Percentiles rank a stretch among this genome's conserved stretches.
These are phyloP conservation scores for Nebria salina DNA, from an alignment of 2,888 invertebrate genomes.

Conservation along the genomic window DNA sequence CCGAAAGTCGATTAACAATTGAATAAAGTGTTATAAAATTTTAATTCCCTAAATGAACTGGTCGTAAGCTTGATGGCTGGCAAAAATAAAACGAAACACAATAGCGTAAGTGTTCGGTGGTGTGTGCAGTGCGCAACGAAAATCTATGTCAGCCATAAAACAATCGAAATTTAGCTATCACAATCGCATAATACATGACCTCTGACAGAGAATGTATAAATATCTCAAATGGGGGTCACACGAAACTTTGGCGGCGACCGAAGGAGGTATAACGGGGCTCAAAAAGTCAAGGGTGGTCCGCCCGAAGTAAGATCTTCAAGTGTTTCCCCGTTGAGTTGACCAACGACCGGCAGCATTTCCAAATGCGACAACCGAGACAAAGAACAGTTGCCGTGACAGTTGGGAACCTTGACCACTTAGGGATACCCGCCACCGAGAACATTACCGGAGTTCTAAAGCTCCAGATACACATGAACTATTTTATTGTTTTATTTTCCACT, in stretches of 20 bases:
- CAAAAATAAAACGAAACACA: too few species aligned
- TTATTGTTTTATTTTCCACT: not conserved
- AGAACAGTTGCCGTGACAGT: not conserved
- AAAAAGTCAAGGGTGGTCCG: not conserved
- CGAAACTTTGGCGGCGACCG: not conserved
- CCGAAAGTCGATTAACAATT: too few species aligned
- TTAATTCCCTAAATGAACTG: too few species aligned
- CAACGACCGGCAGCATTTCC: not conserved
- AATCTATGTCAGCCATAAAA: not conserved
- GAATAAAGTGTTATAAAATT: too few species aligned
- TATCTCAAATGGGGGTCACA: not conserved
- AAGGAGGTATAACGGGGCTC: not conserved
- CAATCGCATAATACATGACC: not conserved
- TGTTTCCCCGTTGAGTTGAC: not conserved
- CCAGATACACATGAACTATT: not conserved
- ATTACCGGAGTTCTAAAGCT: not conserved
- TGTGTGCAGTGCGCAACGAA: too few species aligned
- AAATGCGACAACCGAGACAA: not conserved
- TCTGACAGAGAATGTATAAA: not conserved
- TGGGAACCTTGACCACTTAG: not conserved
- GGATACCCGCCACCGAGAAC: not conserved
- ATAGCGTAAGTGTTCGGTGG: too few species aligned
- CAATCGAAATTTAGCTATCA: not conserved
- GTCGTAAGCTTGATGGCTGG: too few species aligned
- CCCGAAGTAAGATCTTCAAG: not conserved